These are phyloP conservation scores for Parasteatoda tepidariorum DNA, from an alignment of 1,140 invertebrate species.

Conservation along the genomic window DNA sequence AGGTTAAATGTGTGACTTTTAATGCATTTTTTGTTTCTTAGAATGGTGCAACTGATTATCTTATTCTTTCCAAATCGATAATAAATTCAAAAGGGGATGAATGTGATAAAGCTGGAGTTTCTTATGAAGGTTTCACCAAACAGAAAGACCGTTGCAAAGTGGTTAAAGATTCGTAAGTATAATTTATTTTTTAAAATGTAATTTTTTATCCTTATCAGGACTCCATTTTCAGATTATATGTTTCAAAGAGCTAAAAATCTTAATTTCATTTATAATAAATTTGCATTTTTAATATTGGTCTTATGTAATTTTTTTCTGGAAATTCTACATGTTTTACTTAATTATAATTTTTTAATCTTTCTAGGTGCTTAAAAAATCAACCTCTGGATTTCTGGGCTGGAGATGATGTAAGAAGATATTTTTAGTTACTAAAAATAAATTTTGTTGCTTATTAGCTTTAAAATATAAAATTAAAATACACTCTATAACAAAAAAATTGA, in stretches of 20 bases:
- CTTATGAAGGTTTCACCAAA: conserved; percentile 27
- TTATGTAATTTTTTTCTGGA: too few species aligned
- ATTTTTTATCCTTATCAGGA: too few species aligned
- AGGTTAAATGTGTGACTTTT: too few species aligned
- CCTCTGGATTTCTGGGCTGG: conserved; percentile 42
- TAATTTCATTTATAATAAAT: too few species aligned
- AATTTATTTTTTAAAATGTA: neutral
- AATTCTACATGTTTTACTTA: too few species aligned
- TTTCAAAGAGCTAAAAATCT: too few species aligned
- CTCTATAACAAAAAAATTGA: too few species aligned
- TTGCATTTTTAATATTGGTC: too few species aligned
- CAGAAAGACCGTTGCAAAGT: conserved; percentile 34
- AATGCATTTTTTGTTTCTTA: neutral
- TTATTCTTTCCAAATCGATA: conserved; percentile 20
- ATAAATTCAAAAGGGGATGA: conserved; percentile 14
- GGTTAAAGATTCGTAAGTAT: neutral
- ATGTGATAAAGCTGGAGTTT: conserved; percentile 42
- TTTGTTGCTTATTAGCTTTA: neutral
- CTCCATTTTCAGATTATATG: too few species aligned
- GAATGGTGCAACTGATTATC: conserved; percentile 51
- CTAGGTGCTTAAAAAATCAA: conserved; percentile 41
- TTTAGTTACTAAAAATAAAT: neutral
- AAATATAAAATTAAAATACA: too few species aligned
- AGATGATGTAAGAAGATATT: conserved; percentile 36
- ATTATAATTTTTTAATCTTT: neutral